phyloP scores from a whole-genome alignment of 2,888 invertebrate species.

The Drosophila multiciliata region DNA sequence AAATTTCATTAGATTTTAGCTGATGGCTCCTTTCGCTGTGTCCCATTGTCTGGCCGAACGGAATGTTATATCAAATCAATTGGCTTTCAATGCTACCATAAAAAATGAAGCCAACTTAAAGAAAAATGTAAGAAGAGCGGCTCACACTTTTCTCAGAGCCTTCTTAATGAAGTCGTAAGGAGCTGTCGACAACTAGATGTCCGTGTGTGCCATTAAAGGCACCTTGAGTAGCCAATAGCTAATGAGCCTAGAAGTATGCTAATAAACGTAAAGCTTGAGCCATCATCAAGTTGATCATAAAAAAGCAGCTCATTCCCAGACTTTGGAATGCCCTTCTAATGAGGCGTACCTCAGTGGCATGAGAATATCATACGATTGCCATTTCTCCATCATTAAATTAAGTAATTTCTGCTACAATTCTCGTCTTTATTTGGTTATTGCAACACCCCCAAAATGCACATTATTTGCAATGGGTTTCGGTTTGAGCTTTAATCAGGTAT shows the following conservation, averaged over 20 bases:
- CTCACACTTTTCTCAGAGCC: slow-evolving; percentile 58
- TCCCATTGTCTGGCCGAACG: slow-evolving; percentile 43
- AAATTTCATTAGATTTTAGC: slow-evolving; percentile 79
- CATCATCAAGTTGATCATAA: slow-evolving; percentile 67
- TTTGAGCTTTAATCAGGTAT: slow-evolving; percentile 47
- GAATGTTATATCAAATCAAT: slow-evolving; percentile 70
- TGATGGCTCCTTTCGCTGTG: slow-evolving; percentile 39
- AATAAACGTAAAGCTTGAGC: slow-evolving; percentile 73
- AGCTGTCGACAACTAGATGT: slow-evolving; percentile 66
- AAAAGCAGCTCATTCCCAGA: slow-evolving; percentile 37
- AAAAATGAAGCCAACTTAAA: slow-evolving; percentile 10
- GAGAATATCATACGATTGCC: slow-evolving; percentile 2
- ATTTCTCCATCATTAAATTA: slow-evolving; percentile 36
- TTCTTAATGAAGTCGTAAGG: slow-evolving; percentile 75
- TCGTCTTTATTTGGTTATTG: slow-evolving; percentile 18
- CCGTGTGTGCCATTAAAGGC: slow-evolving; percentile 54
- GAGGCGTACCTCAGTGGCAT: neutral
- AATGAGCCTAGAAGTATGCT: slow-evolving; percentile 71
- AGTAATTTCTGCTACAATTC: slow-evolving; percentile 31
- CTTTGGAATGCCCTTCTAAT: slow-evolving; percentile 27
- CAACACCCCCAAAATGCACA: slow-evolving; percentile 19
- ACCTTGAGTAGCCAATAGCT: slow-evolving; percentile 44
- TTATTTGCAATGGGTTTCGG: slow-evolving; percentile 40
- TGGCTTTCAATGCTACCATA: slow-evolving; percentile 59
- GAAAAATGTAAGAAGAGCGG: neutral